Conservation (phyloP, 1,140 invertebrate genomes). For the Cydia strobilella region DNA sequence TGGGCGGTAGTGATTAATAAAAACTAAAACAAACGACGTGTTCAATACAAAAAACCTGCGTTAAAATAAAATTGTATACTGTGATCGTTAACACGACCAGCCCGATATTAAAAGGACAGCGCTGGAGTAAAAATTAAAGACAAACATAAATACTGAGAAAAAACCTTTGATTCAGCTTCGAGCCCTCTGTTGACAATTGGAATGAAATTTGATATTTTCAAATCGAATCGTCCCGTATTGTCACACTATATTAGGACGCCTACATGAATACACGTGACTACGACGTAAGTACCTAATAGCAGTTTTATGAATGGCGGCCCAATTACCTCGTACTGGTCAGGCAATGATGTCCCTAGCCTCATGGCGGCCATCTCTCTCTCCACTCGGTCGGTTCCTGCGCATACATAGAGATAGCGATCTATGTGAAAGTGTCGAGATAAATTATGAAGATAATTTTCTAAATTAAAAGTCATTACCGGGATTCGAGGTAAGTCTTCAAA, state of each 20-base stretch:
- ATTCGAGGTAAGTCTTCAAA: conserved; percentile 25
- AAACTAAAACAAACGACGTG: conserved; percentile 72
- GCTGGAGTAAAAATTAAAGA: conserved; percentile 77
- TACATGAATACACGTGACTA: conserved; percentile 39
- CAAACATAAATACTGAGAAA: conserved; percentile 74
- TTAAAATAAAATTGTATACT: conserved; percentile 79
- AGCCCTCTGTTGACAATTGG: conserved; percentile 55
- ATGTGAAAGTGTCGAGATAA: conserved; percentile 26
- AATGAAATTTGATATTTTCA: conserved; percentile 72
- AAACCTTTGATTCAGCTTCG: conserved; percentile 62
- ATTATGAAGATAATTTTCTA: conserved; percentile 41
- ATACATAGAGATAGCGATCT: conserved; percentile 24
- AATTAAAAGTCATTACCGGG: conserved; percentile 30
- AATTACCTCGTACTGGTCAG: neutral
- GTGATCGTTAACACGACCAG: conserved; percentile 74
- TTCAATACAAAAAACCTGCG: conserved; percentile 68
- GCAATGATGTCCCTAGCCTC: conserved; percentile 1
- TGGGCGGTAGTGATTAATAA: conserved; percentile 56
- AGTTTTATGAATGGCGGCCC: conserved; percentile 54
- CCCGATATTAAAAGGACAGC: conserved; percentile 76
- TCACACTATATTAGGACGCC: conserved; percentile 43
- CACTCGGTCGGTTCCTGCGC: neutral
- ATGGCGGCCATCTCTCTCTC: neutral
- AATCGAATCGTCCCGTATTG: conserved; percentile 56
- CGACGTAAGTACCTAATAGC: conserved; percentile 50